phyloP scores from a whole-genome alignment of 2,888 invertebrate genomes.

The Agonopterix arenella region DNA sequence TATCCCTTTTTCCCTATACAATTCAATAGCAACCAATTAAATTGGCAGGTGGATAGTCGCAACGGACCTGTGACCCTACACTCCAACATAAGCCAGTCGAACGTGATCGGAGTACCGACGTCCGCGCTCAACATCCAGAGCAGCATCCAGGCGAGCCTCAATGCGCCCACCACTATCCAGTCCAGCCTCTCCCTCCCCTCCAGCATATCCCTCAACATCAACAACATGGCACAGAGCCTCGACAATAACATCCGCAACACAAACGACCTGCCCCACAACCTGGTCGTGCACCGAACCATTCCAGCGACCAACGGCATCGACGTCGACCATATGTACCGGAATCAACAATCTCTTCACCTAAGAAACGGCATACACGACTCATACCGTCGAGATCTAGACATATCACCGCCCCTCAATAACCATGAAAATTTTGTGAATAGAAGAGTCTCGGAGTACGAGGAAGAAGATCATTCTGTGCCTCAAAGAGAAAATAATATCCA shows the following conservation, averaged over 20 bases:
- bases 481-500: conserved; percentile 42
- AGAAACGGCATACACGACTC: conserved; percentile 59
- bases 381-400: conserved; percentile 44
- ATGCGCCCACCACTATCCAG: conserved; percentile 41
- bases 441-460: conserved; percentile 62
- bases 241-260: conserved; percentile 43
- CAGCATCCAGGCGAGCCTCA: conserved; percentile 22
- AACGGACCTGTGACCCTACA: conserved; percentile 55
- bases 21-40: background rate
- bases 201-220: conserved; percentile 51
- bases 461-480: conserved; percentile 48
- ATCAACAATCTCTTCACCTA: conserved; percentile 29
- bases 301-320: conserved; percentile 59
- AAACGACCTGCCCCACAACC: conserved; percentile 55
- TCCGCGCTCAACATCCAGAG: conserved; percentile 32
- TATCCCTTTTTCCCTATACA: background rate
- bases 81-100: conserved; percentile 40
- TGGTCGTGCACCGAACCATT: conserved; percentile 49
- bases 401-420: conserved; percentile 47
- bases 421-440: conserved; percentile 58
- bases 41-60: conserved; percentile 55
- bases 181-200: conserved; percentile 46
- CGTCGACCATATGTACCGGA: conserved; percentile 45
- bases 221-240: conserved; percentile 42
- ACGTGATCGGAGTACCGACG: conserved; percentile 47